Percentiles rank a stretch among this genome's conserved stretches.
phyloP scores from a whole-genome alignment of 1,140 invertebrate genomes.

The Colletes gigas region DNA sequence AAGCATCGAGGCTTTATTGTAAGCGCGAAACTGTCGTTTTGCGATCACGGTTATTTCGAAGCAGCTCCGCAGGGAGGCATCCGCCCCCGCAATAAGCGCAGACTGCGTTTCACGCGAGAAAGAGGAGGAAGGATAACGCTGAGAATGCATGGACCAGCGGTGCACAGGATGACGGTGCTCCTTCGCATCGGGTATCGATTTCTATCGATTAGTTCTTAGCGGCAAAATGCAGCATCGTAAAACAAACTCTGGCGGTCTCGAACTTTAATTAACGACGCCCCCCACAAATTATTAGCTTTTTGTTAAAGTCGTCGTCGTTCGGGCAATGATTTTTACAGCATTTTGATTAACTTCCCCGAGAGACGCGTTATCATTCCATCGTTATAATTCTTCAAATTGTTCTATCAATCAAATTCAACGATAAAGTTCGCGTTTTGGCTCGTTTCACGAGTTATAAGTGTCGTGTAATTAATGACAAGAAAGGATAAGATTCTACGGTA shows the following conservation, averaged over 20 bases:
- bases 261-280: conserved; percentile 1
- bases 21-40: conserved; percentile 18
- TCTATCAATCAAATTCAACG: no score
- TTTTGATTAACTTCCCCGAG: no score
- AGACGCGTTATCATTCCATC: no score
- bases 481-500: no score
- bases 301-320: not conserved
- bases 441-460: no score
- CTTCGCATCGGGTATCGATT: not conserved
- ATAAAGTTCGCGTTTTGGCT: no score
- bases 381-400: no score
- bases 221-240: not conserved
- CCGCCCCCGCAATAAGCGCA: conserved; percentile 27
- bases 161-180: not conserved
- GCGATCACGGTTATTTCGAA: conserved; percentile 37
- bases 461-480: no score
- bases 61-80: conserved; percentile 5
- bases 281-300: not conserved
- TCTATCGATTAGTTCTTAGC: not conserved
- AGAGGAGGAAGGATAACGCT: not conserved
- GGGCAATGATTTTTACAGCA: no score
- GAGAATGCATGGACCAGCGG: not conserved
- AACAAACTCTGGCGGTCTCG: not conserved
- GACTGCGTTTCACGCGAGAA: not conserved
- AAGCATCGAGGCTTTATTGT: conserved; percentile 41